Evolutionary conservation across 2,113 vertebrate genomes (phyloP).

Genomic region (Axis porcinus): DNA sequence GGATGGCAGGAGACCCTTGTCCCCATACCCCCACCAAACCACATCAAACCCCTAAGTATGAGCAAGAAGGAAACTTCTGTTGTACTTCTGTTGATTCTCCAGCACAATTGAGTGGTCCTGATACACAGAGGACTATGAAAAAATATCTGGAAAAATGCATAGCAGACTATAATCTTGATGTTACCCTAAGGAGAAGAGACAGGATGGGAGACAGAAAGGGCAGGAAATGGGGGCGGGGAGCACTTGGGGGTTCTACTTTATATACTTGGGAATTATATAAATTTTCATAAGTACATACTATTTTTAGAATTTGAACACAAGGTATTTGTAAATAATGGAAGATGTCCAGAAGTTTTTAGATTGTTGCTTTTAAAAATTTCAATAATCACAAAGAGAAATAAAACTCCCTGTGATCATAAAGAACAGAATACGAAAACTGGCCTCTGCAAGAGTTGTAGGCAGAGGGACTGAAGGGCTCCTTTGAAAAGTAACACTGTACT

Average conservation of each 20-base stretch:
- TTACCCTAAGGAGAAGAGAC: neutral
- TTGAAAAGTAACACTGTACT: neutral
- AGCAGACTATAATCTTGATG: neutral
- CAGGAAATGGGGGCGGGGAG: rapidly evolving
- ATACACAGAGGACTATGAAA: neutral
- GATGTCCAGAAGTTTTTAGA: neutral
- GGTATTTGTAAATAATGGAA: neutral
- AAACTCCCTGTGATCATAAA: neutral
- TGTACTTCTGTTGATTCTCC: neutral
- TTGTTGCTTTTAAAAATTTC: neutral
- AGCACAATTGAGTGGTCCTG: neutral
- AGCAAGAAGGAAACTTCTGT: neutral
- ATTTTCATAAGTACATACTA: neutral
- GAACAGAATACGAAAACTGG: neutral
- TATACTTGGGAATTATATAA: neutral
- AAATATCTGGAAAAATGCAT: neutral
- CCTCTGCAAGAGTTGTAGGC: neutral
- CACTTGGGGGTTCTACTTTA: neutral
- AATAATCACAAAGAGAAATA: neutral
- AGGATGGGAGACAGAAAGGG: too few species aligned
- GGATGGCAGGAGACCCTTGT: neutral
- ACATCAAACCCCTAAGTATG: neutral
- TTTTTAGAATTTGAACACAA: neutral
- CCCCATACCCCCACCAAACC: neutral
- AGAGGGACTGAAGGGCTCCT: neutral